Evolutionary conservation across 1,140 invertebrate genomes (phyloP), one percentile per base, ranked within the genome.

Genomic region (Saccostrea echinata): DNA sequence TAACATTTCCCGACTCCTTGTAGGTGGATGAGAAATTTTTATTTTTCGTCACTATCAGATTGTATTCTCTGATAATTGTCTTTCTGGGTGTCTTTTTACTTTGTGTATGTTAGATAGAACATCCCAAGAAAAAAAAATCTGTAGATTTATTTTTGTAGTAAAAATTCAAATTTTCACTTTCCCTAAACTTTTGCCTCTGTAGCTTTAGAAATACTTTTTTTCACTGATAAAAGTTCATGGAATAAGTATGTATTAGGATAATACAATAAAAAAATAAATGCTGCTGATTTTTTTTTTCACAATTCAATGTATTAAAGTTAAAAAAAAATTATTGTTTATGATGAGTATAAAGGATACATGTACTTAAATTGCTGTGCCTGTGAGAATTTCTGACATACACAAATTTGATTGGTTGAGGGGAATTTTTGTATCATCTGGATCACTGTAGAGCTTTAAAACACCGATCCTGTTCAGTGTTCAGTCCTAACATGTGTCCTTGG

Each of bases 1-100:
- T 61, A 89, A 88, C 71, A 86, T 91, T 21, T 90, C 88, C 86
- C 88, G 89, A 84, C 85, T 91, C 18, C 88, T 91, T 81, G 91
- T 91, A 91, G 30, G 90, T 88, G 61, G 83, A 76, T 61, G 51
- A 52, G 51, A 51, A 83, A 83, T 27, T 52, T 51, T 52, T 52
- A 52, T 51, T 24, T 83, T 83, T 53, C 24, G 81, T 83, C 35
- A 83, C 81, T 83, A n/a, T 83, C 12, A 51, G 68, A 76, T 27
- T 76, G 24, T 76, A 76, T 30, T 30, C 68, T 76, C 68, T 76
- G 68, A 76, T 33, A 76, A 30, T 76, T 16, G 13, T 76, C 24
- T 33, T 76, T 30, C 27, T 76, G 24, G 24, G 24, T 33, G 68
- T 27, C 33, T 27, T 76, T 76, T 33, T 76, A 30, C 68, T 76